Evolutionary conservation across 1,140 invertebrate genomes (phyloP), one percentile per base, ranked within the genome.

Genomic region (Anoplolepis gracilipes): DNA sequence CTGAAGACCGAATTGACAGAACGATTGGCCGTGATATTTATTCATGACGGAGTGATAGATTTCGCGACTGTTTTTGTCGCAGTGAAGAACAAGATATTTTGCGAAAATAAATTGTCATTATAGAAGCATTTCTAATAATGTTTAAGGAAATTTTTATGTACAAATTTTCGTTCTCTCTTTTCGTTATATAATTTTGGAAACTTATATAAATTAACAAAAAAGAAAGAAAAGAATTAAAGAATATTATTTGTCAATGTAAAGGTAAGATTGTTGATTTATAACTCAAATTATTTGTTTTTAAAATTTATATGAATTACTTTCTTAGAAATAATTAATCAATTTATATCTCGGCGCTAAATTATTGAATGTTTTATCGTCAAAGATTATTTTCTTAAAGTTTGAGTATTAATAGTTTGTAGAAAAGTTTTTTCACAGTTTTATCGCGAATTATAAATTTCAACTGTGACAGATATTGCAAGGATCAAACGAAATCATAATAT

Each of bases 381-480:
- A 19, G 19, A 13, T 53, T 53, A 1, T 49, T 78, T 19, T 49
- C 5, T 16, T 49, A 1, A 7, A 22, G 30, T 49, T 33, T 30
- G 19, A 33, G 1, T 7, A 2, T 28, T 72, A 70, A 70, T 53
- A n/a, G 0, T 59, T 59, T 5, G 19, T 13, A 46, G 13, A n/a
- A 33, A 19, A 4, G 46, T 22, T 11, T 59, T 72, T 73, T 42
- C 11, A 30, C 16, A 46, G 13, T 72, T 73, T 82, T 36, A 19
- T 59, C 13, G 25, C 11, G 30, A 39, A n/a, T n/a, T 69, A 10
- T 16, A 28, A 42, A 55, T 59, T 79, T 79, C 33, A 72, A 59
- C 22, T 79, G 46, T 69, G 42, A 5, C 33, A 59, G 62, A 85
- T 88, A 64, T 85, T 16, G 42, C 61, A 73, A 64, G 70, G 42